Percentiles rank a stretch among this genome's conserved stretches.
Conservation (phyloP, 1,140 invertebrate genomes). For the Phocides pigmalion region DNA sequence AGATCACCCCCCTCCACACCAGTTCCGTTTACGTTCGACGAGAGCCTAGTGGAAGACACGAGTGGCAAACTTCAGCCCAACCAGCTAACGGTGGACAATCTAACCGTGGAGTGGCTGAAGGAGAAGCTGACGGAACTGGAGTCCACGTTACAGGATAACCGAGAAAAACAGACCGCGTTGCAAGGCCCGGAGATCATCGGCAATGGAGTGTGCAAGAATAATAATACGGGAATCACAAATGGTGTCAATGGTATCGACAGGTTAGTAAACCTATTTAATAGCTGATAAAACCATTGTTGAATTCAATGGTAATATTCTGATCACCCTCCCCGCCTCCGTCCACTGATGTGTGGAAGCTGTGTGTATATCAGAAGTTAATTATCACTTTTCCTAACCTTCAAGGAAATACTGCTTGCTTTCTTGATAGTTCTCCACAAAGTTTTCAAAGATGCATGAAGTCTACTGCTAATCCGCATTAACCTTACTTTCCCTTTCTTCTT, state of each 20-base stretch:
- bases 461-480: too few species aligned
- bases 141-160: constrained; percentile 87
- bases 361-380: too few species aligned
- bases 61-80: constrained; percentile 92
- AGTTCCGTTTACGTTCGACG: constrained; percentile 92
- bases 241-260: constrained; percentile 79
- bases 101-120: constrained; percentile 94
- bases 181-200: constrained; percentile 82
- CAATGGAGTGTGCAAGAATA: constrained; percentile 78
- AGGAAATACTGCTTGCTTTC: too few species aligned
- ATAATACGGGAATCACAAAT: constrained; percentile 71
- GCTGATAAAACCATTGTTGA: too few species aligned
- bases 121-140: constrained; percentile 91
- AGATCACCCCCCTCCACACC: constrained; percentile 90
- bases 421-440: too few species aligned
- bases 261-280: constrained; percentile 48
- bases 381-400: too few species aligned
- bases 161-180: constrained; percentile 85
- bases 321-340: too few species aligned
- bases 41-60: constrained; percentile 92
- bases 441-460: too few species aligned
- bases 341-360: too few species aligned
- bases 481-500: too few species aligned
- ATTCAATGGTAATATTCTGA: too few species aligned
- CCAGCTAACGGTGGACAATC: constrained; percentile 94